Evolutionary conservation across 2,113 vertebrate genomes (phyloP).

Genomic region (Ammodytes dubius): DNA sequence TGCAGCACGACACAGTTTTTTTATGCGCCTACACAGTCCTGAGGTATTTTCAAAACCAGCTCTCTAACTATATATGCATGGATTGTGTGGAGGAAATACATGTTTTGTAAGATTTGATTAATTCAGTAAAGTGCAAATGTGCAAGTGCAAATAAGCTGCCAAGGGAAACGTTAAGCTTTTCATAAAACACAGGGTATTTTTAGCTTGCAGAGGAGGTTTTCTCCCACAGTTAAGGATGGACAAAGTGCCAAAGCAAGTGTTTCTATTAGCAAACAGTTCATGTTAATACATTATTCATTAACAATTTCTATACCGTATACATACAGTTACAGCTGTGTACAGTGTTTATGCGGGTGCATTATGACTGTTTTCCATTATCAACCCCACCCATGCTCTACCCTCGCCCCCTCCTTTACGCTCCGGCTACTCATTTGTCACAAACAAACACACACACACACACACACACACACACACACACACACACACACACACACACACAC

Average conservation of each 20-base stretch:
- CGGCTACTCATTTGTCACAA: conserved; percentile 55
- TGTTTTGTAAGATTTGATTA: not conserved
- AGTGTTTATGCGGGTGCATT: not conserved
- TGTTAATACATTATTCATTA: conserved; percentile 16
- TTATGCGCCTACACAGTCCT: conserved; percentile 1
- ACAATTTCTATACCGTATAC: not conserved
- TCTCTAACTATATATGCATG: not conserved
- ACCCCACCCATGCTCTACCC: conserved; percentile 7
- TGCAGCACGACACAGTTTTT: not conserved
- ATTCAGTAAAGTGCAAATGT: conserved; percentile 7
- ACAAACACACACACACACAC: conserved; percentile 35
- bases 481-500: not conserved
- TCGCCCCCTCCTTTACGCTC: conserved; percentile 2
- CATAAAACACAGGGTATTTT: not conserved
- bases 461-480: conserved; percentile 22
- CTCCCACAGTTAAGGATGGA: not conserved
- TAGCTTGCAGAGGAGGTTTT: not conserved
- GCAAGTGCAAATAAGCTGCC: not conserved
- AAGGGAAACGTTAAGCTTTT: not conserved
- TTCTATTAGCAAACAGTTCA: conserved; percentile 1
- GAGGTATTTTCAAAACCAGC: not conserved
- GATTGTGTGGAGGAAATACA: not conserved
- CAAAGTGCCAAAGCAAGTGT: not conserved
- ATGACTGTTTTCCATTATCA: conserved; percentile 61
- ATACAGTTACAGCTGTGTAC: not conserved